Conservation (phyloP, 1,140 invertebrate genomes). For the Drosophila nasuta region DNA sequence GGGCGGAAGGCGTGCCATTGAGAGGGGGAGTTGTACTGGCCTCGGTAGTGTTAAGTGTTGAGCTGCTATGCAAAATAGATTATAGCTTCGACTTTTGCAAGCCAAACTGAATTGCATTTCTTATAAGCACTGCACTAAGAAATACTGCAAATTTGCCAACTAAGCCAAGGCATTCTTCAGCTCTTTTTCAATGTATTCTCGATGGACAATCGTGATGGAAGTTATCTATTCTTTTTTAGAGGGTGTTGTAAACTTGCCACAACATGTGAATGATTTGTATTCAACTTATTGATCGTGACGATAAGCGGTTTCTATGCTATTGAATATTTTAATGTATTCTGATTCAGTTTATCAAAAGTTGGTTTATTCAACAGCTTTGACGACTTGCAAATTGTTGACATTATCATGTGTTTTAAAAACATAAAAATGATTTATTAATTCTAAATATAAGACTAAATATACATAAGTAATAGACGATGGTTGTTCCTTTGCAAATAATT, state of each 20-base stretch:
- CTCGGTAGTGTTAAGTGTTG: conserved; percentile 44
- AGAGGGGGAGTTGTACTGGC: background rate
- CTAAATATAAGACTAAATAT: too few relatives aligned
- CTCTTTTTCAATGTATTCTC: background rate
- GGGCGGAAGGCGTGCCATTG: background rate
- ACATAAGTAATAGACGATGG: too few relatives aligned
- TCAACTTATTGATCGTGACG: background rate
- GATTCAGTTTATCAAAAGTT: too few relatives aligned
- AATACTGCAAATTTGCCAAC: background rate
- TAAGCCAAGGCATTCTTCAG: conserved; percentile 3
- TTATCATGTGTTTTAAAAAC: too few relatives aligned
- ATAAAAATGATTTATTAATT: too few relatives aligned
- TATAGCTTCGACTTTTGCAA: conserved; percentile 48
- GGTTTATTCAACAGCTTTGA: too few relatives aligned
- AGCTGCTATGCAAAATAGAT: conserved; percentile 73
- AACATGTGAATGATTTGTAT: background rate
- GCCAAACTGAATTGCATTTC: conserved; percentile 32
- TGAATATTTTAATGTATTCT: too few relatives aligned
- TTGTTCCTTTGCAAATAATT: conserved; percentile 1
- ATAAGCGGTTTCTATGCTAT: too few relatives aligned
- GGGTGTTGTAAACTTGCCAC: background rate
- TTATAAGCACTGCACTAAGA: conserved; percentile 7
- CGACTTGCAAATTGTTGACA: too few relatives aligned
- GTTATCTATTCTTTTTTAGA: background rate
- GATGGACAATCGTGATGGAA: background rate